Evolutionary conservation across 2,113 vertebrate species (phyloP).

Genomic region (Indri indri): DNA sequence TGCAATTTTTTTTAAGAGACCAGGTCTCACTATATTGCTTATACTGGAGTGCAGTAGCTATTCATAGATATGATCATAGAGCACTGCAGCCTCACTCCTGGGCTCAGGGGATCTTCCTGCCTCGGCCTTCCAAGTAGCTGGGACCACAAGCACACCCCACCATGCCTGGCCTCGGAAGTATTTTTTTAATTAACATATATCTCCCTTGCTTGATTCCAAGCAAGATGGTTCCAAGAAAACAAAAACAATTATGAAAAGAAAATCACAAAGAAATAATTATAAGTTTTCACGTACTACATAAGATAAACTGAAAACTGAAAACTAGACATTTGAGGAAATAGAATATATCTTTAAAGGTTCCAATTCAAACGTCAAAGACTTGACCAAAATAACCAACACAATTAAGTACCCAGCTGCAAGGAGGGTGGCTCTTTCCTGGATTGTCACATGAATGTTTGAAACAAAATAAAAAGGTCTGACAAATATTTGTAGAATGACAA

Average conservation of each 20-base stretch:
- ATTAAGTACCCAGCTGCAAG: too few relatives aligned
- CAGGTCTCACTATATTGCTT: neutral
- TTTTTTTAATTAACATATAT: neutral
- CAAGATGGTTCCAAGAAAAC: neutral
- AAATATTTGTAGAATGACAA: neutral
- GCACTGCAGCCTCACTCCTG: neutral
- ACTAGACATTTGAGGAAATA: neutral
- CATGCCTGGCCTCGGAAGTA: neutral
- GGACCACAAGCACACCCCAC: neutral
- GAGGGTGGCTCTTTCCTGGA: neutral
- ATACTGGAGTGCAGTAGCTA: neutral
- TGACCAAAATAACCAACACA: neutral
- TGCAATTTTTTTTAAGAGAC: neutral
- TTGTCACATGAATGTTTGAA: neutral
- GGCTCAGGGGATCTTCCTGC: neutral
- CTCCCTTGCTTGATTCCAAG: neutral
- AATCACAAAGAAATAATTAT: neutral
- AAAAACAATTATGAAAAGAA: neutral
- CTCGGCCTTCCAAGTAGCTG: neutral
- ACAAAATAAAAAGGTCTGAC: neutral
- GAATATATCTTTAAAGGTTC: neutral
- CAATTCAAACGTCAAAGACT: neutral
- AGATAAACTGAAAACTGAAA: slow-evolving; percentile 17
- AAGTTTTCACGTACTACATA: neutral
- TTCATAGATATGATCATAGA: neutral